Percentiles rank a stretch among this genome's conserved stretches.
Conservation (phyloP, 2,113 vertebrate species). For the Nettapus auritus region DNA sequence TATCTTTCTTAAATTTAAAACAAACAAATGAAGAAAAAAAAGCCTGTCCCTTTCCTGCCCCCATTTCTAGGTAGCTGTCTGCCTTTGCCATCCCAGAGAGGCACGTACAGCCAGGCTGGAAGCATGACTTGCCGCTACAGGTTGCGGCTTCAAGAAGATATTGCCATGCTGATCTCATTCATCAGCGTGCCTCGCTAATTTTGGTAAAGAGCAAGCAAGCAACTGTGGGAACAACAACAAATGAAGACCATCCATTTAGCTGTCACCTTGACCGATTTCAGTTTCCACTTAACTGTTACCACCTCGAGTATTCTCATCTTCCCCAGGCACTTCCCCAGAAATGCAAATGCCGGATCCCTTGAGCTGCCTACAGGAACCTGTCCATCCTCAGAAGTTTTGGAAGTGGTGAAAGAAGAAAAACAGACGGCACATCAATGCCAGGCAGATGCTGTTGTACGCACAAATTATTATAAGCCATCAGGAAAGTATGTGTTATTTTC, state of each 20-base stretch:
- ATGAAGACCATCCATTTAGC: not conserved
- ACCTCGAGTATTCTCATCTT: not conserved
- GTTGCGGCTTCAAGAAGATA: not conserved
- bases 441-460: too few species aligned
- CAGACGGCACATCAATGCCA: not conserved
- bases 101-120: not conserved
- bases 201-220: not conserved
- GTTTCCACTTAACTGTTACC: not conserved
- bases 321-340: not conserved
- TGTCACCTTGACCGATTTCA: not conserved
- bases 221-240: not conserved
- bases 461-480: not conserved
- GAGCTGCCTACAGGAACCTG: not conserved
- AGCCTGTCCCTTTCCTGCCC: not conserved
- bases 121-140: not conserved
- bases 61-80: not conserved
- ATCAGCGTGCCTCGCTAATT: not conserved
- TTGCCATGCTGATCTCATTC: not conserved
- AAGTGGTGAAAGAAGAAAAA: fast-evolving
- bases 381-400: not conserved
- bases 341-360: not conserved
- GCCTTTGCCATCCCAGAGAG: not conserved
- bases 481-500: not conserved
- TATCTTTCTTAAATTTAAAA: not conserved
- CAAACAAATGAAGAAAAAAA: not conserved